Conservation (phyloP, 2,888 invertebrate genomes). For the Scelioninae gen. 1 region DNA sequence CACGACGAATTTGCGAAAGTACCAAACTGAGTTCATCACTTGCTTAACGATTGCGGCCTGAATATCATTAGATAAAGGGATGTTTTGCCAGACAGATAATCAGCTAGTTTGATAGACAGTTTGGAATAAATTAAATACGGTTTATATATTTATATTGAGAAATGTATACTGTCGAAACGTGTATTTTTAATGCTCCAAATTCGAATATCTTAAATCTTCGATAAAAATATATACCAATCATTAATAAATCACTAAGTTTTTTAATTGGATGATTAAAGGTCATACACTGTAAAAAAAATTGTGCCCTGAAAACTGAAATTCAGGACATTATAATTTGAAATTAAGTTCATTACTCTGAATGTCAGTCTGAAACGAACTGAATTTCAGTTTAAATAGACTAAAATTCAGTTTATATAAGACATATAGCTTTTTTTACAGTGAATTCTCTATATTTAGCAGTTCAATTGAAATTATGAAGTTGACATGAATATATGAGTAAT, state of each 20-base stretch:
- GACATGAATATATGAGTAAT: not conserved
- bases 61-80: slow-evolving; percentile 56
- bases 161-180: not conserved
- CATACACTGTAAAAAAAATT: too few species aligned
- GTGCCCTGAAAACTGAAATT: too few species aligned
- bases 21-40: slow-evolving; percentile 53
- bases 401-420: too few species aligned
- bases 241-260: too few species aligned
- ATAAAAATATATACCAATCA: too few species aligned
- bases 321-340: too few species aligned
- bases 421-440: too few species aligned
- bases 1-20: slow-evolving; percentile 63
- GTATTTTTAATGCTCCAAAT: slow-evolving; percentile 29
- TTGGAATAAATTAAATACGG: slow-evolving; percentile 37
- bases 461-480: not conserved
- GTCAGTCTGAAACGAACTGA: too few species aligned
- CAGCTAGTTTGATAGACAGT: slow-evolving; percentile 47
- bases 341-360: too few species aligned
- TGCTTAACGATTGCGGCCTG: slow-evolving; percentile 43
- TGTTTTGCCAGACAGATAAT: slow-evolving; percentile 39
- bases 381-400: too few species aligned
- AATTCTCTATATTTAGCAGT: too few species aligned
- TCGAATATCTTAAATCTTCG: not conserved
- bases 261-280: too few species aligned
- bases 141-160: slow-evolving; percentile 15